Percentiles rank a stretch among this genome's conserved stretches.
These are phyloP conservation scores for Eulemur albifrons DNA, from an alignment of 2,797 vertebrate species.

Conservation along the genomic window DNA sequence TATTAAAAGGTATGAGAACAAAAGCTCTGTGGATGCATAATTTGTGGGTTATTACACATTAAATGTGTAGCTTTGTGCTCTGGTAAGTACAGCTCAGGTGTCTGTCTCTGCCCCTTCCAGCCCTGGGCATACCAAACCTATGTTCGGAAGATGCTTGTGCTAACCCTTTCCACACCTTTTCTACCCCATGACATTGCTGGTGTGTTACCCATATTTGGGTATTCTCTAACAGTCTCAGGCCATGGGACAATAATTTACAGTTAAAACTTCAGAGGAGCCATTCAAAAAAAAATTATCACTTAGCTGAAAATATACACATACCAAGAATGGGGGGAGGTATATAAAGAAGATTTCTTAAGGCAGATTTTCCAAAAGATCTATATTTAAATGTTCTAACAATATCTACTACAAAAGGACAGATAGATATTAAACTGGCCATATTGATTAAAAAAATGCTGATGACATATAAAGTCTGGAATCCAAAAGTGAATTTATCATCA, in stretches of 20 bases:
- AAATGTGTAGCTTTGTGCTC: not conserved
- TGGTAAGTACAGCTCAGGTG: not conserved
- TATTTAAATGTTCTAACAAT: not conserved
- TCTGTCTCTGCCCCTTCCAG: not conserved
- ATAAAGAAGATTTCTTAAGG: not conserved
- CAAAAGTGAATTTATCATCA: constrained; percentile 24
- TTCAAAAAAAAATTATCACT: not conserved
- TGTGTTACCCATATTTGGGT: not conserved
- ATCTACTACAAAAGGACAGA: not conserved
- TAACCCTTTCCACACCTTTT: not conserved
- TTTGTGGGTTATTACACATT: not conserved
- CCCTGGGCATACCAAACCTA: not conserved
- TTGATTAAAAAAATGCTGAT: not conserved
- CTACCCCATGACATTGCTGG: not conserved
- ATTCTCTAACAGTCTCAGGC: not conserved
- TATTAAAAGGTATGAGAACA: not conserved
- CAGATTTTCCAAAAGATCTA: not conserved
- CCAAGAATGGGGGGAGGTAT: not conserved
- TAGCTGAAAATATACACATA: constrained; percentile 11
- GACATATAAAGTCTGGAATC: not conserved
- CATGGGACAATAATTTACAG: not conserved
- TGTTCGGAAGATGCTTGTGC: not conserved
- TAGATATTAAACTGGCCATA: not conserved
- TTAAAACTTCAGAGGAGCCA: not conserved
- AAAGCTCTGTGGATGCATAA: not conserved